A percentile compares a stretch with the other conserved stretches of the same genome.
Evolutionary conservation across 2,888 invertebrate genomes (phyloP).

Genomic region (Lycophotia porphyrea): DNA sequence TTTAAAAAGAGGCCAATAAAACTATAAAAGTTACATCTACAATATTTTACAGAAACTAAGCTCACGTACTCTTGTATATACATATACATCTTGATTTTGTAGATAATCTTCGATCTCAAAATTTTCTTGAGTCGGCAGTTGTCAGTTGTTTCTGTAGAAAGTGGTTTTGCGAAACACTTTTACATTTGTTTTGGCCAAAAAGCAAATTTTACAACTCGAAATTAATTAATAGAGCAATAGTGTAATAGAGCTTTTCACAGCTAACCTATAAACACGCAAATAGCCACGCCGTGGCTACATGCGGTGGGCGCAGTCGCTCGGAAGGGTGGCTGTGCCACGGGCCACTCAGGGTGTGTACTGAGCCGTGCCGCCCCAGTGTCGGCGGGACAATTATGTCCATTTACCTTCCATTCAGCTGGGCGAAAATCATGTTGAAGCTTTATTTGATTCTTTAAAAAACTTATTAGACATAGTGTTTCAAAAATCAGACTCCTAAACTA

Average conservation of each 20-base stretch:
- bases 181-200: not conserved
- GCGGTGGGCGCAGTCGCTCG: slow-evolving; percentile 40
- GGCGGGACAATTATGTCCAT: slow-evolving; percentile 39
- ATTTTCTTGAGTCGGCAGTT: not conserved
- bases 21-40: not conserved
- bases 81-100: not conserved
- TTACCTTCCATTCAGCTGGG: slow-evolving; percentile 52
- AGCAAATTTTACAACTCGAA: not conserved
- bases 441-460: slow-evolving; percentile 43
- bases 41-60: not conserved
- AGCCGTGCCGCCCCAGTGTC: slow-evolving; percentile 51
- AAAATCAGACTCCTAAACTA: not conserved
- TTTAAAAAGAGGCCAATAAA: not conserved
- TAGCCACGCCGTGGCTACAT: slow-evolving; percentile 44
- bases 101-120: not conserved
- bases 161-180: not conserved
- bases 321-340: slow-evolving; percentile 46
- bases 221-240: slow-evolving; percentile 34
- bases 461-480: not conserved
- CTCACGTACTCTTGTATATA: too few relatives aligned
- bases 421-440: slow-evolving; percentile 44
- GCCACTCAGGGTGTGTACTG: too few relatives aligned
- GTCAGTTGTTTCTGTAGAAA: not conserved
- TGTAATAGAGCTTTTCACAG: not conserved
- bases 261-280: slow-evolving; percentile 47